A percentile compares a stretch with the other conserved stretches of the same genome.
These are phyloP conservation scores for Hirudinaria manillensis DNA, from an alignment of 2,888 invertebrate species.

Conservation along the genomic window DNA sequence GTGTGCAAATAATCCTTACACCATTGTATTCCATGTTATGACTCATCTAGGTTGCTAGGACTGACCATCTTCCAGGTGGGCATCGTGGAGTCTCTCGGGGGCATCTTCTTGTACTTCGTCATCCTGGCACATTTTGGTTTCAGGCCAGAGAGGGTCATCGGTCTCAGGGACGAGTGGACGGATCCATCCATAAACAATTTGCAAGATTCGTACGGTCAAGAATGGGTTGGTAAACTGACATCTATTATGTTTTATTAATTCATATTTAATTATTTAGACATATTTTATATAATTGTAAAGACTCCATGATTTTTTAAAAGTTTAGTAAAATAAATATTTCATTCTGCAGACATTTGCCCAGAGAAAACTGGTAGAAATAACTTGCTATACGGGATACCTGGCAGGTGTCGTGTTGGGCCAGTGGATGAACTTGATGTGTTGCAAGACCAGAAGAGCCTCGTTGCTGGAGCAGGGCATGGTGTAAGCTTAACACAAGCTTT, in stretches of 20 bases:
- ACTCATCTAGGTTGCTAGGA: constrained; percentile 80
- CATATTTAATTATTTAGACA: background rate
- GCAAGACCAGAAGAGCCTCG: constrained; percentile 25
- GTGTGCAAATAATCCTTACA: no score
- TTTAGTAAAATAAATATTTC: no score
- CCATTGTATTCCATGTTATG: no score
- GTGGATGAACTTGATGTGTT: constrained; percentile 27
- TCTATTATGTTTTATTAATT: background rate
- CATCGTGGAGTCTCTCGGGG: constrained; percentile 98
- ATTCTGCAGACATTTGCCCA: constrained; percentile 25
- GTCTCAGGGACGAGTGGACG: constrained; percentile 95
- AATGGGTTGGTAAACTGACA: constrained; percentile 37
- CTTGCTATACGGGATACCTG: constrained; percentile 30
- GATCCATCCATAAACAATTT: constrained; percentile 96
- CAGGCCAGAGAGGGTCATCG: constrained; percentile 78
- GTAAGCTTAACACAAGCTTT: background rate
- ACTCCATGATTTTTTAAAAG: no score
- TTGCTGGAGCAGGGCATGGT: constrained; percentile 24
- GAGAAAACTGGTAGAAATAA: constrained; percentile 23
- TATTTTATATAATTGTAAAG: background rate
- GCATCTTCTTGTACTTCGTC: constrained; percentile 98
- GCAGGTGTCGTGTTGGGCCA: constrained; percentile 21
- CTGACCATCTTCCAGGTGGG: constrained; percentile 99
- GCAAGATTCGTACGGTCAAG: constrained; percentile 67
- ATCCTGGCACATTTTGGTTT: constrained; percentile 99